Percentiles rank a stretch among this genome's conserved stretches.
phyloP scores from a whole-genome alignment of 2,888 invertebrate species.

The Phlogophora meticulosa region DNA sequence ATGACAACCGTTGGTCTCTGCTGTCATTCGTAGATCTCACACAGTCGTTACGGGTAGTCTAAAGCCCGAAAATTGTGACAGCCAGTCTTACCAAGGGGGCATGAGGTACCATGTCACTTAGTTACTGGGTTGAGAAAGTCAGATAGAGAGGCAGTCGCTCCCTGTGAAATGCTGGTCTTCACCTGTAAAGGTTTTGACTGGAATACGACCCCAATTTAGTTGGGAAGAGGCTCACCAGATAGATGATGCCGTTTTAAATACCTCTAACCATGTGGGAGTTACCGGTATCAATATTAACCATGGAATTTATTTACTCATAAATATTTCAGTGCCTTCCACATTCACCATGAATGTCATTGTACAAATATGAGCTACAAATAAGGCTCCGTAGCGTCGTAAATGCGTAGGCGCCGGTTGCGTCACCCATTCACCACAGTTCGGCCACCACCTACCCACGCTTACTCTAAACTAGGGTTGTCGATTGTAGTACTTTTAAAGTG shows the following conservation, averaged over 20 bases:
- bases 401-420: conserved; percentile 75
- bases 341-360: conserved; percentile 59
- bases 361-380: conserved; percentile 72
- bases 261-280: not conserved
- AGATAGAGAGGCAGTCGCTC: too few species aligned
- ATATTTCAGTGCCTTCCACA: conserved; percentile 32
- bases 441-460: conserved; percentile 60
- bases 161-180: too few species aligned
- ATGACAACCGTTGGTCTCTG: too few species aligned
- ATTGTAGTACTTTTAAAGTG: not conserved
- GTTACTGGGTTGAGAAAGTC: too few species aligned
- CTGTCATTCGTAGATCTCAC: too few species aligned
- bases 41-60: too few species aligned
- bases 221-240: too few species aligned
- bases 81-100: too few species aligned
- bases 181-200: too few species aligned
- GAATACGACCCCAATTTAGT: too few species aligned
- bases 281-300: conserved; percentile 15
- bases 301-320: conserved; percentile 41
- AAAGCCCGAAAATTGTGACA: too few species aligned
- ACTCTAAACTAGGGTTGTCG: conserved; percentile 34
- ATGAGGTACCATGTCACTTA: too few species aligned
- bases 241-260: not conserved
- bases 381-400: conserved; percentile 72
- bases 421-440: conserved; percentile 76